Conservation (phyloP, 2,888 invertebrate genomes). For the Eupithecia exiguata region DNA sequence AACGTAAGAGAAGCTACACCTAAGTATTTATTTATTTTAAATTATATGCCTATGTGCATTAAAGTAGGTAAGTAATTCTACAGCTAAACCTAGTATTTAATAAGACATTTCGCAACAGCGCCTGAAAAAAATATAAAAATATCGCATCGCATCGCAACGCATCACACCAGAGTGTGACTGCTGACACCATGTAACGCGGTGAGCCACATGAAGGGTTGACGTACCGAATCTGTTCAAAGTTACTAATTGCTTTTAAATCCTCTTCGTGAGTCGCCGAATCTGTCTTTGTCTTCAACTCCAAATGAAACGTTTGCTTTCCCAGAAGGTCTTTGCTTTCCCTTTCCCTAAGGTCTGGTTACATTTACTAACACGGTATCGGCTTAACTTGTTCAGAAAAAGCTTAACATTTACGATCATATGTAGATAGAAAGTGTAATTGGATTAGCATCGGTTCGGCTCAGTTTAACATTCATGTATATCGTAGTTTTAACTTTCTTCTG, state of each 20-base stretch:
- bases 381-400: not conserved
- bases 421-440: not conserved
- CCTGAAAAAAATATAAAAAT: not conserved
- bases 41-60: too few relatives aligned
- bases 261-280: not conserved
- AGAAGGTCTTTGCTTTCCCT: too few relatives aligned
- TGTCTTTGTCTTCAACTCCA: not conserved
- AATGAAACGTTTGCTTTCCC: not conserved
- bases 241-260: constrained; percentile 1
- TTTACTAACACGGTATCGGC: not conserved
- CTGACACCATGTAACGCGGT: not conserved
- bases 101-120: too few relatives aligned
- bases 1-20: not conserved
- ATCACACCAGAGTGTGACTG: not conserved
- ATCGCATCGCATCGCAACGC: not conserved
- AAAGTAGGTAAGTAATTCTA: too few relatives aligned
- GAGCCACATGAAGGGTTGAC: not conserved
- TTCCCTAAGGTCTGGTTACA: not conserved
- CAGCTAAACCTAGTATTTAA: too few relatives aligned
- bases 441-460: too few relatives aligned
- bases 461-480: too few relatives aligned
- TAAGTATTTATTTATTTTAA: too few relatives aligned
- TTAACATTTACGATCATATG: not conserved
- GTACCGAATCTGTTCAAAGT: constrained; percentile 1
- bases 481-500: too few relatives aligned